Base-by-base conservation (phyloP, 2,888 invertebrate genomes). In the Halictus ligatus region DNA sequence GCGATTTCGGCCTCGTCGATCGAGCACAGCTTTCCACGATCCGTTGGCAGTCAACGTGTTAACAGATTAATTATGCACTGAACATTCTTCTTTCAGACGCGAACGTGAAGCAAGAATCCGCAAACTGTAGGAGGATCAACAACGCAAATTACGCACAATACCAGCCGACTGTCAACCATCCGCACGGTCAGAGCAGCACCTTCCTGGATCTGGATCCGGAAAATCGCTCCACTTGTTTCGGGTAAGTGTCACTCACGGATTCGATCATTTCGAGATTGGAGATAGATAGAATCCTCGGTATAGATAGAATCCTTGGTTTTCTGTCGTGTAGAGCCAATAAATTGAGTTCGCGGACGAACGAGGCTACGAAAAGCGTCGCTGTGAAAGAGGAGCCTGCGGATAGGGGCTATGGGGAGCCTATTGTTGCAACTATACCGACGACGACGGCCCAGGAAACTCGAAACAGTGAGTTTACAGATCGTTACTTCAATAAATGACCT, bases 331-430 rank as follows among this genome's bases (percentile, higher is more conserved):
- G 92, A 72, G 89, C 80, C 40, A 88, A 80, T 58, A 92, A 91
- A 80, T 73, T 90, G 35, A 92, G 86, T 60, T 89, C 92, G 7
- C 88, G 81, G 25, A 81, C 85, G 48, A 87, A 21, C 48, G 93
- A 94, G 67, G 81, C 77, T 10, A 81, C 93, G 75, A 92, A 94
- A 72, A 91, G 81, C 78, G 88, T 94, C 58, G 91, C 94, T 25
- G 93, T 94, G 72, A 94, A 94, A 80, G 92, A 94, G 64, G 94
- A 94, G 78, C 94, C 94, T 67, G 85, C 93, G 67, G 94, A 94
- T 84, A 91, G 93, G 67, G 93, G 93, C 25, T 94, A 94, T 82
- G 88, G 90, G 18, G 94, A 94, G 58, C 88, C 93, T 35, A 88
- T 92, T 58, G 89, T 93, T 4, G 81, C 93, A 15, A 92, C 80